Conservation (phyloP, 2,797 vertebrate species). For the Pangasius macronema region DNA sequence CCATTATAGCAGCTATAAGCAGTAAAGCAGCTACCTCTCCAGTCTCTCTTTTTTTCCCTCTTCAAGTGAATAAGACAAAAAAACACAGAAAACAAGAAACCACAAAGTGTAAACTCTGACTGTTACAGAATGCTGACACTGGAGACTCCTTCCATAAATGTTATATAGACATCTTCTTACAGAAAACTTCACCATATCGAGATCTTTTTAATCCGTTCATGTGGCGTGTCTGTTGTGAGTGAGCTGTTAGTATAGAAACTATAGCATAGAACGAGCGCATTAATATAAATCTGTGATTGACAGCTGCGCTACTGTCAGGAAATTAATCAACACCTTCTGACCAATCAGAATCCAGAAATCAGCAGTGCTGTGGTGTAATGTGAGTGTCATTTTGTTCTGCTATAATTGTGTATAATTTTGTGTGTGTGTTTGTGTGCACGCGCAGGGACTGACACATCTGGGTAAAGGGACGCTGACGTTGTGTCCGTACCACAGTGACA, state of each 20-base stretch:
- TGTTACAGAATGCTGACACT: too few species aligned
- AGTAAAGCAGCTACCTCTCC: not conserved
- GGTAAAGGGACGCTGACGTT: slow-evolving; percentile 97
- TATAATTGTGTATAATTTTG: not conserved
- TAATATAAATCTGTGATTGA: not conserved
- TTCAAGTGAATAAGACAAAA: too few species aligned
- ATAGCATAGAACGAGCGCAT: not conserved
- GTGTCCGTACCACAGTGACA: slow-evolving; percentile 96
- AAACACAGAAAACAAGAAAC: too few species aligned
- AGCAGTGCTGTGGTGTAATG: not conserved
- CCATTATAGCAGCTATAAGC: not conserved
- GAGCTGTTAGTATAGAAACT: not conserved
- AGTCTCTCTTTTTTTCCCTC: not conserved
- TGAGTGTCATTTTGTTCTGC: not conserved
- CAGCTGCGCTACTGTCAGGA: not conserved
- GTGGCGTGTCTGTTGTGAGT: not conserved
- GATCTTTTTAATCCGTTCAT: not conserved
- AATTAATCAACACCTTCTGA: not conserved
- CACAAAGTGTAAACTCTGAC: too few species aligned
- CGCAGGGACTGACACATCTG: slow-evolving; percentile 94
- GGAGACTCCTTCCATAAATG: too few species aligned
- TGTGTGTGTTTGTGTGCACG: slow-evolving; percentile 14
- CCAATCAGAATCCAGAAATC: not conserved
- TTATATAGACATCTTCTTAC: not conserved
- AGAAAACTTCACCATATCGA: not conserved